Evolutionary conservation across 2,888 invertebrate species (phyloP).

Genomic region (Schrankia costaestrigalis): DNA sequence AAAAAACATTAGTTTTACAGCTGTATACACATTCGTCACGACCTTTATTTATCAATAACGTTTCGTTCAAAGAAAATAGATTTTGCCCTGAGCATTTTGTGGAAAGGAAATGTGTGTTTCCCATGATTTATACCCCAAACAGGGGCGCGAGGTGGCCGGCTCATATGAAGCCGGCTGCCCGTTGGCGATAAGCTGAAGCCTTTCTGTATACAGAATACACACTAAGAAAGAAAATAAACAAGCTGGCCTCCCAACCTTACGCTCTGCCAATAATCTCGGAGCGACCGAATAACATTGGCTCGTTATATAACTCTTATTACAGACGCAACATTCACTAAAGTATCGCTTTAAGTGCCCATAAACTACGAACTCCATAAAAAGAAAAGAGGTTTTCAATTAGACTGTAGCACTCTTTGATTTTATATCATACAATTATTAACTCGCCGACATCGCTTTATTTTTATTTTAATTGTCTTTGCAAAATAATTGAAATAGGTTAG

Average conservation of each 20-base stretch:
- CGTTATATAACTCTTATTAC: slow-evolving; percentile 39
- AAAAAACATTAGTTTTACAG: slow-evolving; percentile 22
- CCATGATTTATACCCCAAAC: slow-evolving; percentile 75
- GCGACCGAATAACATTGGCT: slow-evolving; percentile 42
- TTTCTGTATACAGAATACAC: slow-evolving; percentile 52
- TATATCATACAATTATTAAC: slow-evolving; percentile 29
- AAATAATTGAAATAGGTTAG: too few species aligned
- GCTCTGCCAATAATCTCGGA: slow-evolving; percentile 61
- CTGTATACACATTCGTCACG: slow-evolving; percentile 17
- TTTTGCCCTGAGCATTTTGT: slow-evolving; percentile 64
- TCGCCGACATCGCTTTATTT: slow-evolving; percentile 7
- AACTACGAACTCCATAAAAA: slow-evolving; percentile 40
- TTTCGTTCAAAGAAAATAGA: slow-evolving; percentile 59
- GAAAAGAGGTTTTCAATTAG: slow-evolving; percentile 42
- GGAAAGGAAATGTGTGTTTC: slow-evolving; percentile 76
- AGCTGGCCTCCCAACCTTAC: slow-evolving; percentile 58
- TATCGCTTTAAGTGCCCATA: slow-evolving; percentile 47
- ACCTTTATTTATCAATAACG: slow-evolving; percentile 54
- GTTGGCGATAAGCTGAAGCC: slow-evolving; percentile 73
- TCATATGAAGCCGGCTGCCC: slow-evolving; percentile 65
- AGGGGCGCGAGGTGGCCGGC: slow-evolving; percentile 62
- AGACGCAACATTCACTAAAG: slow-evolving; percentile 40
- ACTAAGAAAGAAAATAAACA: slow-evolving; percentile 75
- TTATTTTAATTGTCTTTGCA: too few species aligned
- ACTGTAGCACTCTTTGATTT: slow-evolving; percentile 38